Evolutionary conservation across 2,797 vertebrate genomes (phyloP), one percentile per base, ranked within the genome.

Genomic region (Ceryle rudis): DNA sequence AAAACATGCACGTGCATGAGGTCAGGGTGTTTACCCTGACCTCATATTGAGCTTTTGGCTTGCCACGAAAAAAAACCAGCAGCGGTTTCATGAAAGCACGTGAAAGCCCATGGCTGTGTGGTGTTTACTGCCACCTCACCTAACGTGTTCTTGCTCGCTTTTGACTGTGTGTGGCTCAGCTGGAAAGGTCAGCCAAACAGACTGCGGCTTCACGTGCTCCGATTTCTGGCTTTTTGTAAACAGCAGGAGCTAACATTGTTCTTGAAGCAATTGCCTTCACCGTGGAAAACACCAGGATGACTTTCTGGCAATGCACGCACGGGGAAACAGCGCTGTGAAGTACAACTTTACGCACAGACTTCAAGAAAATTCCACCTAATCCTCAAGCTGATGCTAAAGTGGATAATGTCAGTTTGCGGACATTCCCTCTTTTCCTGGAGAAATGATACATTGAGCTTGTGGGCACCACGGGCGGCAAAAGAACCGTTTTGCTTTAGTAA

Each of bases 1-100:
- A 14, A 52, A 69, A 39, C 10, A 4, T 13, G 31, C 26, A 3
- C 0, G 1, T 39, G 23, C 0, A 0, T 47, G 6, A 16, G 35
- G 29, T 58, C 0, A 0, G 33, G 31, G 16, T 25, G n/a, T 44
- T 91, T 46, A 25, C 31, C 4, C 0, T 12, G 31, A 9, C 26
- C 26, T 37, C 5, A 5, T 9, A 12, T 14, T 20, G 9, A 52
- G 14, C 6, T 3, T 35, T 61, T 82, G 66, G 12, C 26, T 72
- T 49, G 18, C 37, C 65, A 72, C 81, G 11, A 2, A 22, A n/a
- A 11, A 1, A 29, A 15, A 0, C 1, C 11, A 28, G 47, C 60
- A 57, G 29, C 0, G 3, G 18, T 44, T 37, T 52, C 31, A 26
- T 1, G 8, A 37, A 54, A 71, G 22, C 9, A 3, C 1, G 5